phyloP scores from a whole-genome alignment of 2,888 invertebrate genomes.

The Microctonus aethiopoides region DNA sequence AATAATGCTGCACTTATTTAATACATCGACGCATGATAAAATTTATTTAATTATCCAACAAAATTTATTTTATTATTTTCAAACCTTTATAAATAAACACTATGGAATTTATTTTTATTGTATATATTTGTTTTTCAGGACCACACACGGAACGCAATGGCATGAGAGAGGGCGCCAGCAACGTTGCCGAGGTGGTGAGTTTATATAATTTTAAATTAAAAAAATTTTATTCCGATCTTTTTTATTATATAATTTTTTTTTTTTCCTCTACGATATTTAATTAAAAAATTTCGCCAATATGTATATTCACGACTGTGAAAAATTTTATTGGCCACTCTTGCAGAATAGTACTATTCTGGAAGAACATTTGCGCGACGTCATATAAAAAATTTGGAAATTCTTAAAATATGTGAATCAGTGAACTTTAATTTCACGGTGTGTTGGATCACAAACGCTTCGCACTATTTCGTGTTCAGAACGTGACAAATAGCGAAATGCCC shows the following conservation, averaged over 20 bases:
- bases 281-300: too few species aligned
- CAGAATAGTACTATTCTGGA: too few species aligned
- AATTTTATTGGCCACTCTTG: neutral
- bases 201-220: slow-evolving; percentile 20
- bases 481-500: slow-evolving; percentile 19
- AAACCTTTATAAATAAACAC: neutral
- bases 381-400: neutral
- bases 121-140: slow-evolving; percentile 51
- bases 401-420: neutral
- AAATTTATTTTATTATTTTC: neutral
- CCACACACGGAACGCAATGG: slow-evolving; percentile 65
- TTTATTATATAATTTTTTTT: neutral
- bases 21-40: too few species aligned
- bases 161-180: slow-evolving; percentile 66
- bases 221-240: too few species aligned
- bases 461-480: slow-evolving; percentile 25
- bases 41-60: neutral
- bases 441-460: slow-evolving; percentile 19
- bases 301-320: neutral
- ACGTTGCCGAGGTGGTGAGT: slow-evolving; percentile 66
- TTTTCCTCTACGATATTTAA: too few species aligned
- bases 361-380: too few species aligned
- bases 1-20: too few species aligned
- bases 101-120: neutral
- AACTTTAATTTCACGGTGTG: slow-evolving; percentile 28